phyloP scores from a whole-genome alignment of 2,113 vertebrate genomes.

The Pavo muticus region DNA sequence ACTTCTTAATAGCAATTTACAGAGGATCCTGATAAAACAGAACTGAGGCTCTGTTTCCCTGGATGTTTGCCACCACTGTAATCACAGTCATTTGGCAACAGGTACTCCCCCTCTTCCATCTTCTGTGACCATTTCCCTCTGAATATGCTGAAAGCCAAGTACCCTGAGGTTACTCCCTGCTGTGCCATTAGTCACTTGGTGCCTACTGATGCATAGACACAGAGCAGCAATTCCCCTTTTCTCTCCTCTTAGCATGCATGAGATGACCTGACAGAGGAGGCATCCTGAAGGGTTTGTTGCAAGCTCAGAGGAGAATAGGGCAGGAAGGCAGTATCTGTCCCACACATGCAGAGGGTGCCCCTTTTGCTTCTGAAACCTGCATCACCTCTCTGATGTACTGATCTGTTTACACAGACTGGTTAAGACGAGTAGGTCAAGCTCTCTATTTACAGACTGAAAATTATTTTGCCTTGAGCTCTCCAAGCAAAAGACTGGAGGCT shows the following conservation, averaged over 20 bases:
- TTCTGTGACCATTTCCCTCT: conserved; percentile 35
- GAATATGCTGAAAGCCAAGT: conserved; percentile 19
- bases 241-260: not conserved
- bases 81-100: conserved; percentile 70
- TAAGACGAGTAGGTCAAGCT: conserved; percentile 55
- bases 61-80: conserved; percentile 69
- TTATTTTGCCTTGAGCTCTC: conserved; percentile 34
- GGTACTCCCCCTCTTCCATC: conserved; percentile 61
- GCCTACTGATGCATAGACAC: not conserved
- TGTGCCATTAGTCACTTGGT: not conserved
- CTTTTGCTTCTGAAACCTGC: conserved; percentile 15
- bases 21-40: conserved; percentile 78
- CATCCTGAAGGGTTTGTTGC: not conserved
- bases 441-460: conserved; percentile 62
- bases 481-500: conserved; percentile 18
- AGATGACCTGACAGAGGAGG: not conserved
- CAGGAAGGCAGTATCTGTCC: not conserved
- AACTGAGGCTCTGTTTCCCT: conserved; percentile 61
- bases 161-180: conserved; percentile 1
- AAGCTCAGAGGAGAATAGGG: not conserved
- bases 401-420: conserved; percentile 61
- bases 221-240: not conserved
- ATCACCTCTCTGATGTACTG: conserved; percentile 7
- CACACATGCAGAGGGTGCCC: not conserved
- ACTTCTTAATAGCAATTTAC: conserved; percentile 82